Evolutionary conservation across 2,797 vertebrate species (phyloP), one percentile per base, ranked within the genome.

Genomic region (Sebastes steindachneri): DNA sequence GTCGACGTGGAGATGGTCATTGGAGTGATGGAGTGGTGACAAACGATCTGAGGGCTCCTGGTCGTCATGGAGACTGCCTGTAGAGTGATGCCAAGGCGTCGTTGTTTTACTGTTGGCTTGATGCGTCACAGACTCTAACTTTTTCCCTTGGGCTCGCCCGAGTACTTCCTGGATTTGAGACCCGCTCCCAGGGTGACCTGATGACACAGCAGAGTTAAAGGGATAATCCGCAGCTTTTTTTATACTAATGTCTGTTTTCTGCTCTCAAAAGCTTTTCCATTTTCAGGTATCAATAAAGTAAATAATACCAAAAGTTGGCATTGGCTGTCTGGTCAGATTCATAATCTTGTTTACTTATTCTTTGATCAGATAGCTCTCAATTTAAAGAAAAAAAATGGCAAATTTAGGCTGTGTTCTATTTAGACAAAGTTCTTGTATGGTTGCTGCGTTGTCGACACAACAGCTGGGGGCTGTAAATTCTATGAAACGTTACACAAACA

Each of bases 101-200:
- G 10, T 7, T 17, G 65, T 4, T 17, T 70, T 69, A 21, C 4
- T 31, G 64, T 77, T 72, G 0, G 35, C 59, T 5, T 37, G 65
- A 7, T 37, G 80, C 1, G 66, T 62, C n/a, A 54, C 48, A 2
- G 70, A 72, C 89, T 95, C 85, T 29, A 77, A 1, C 87, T 83
- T 87, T 87, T 94, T 77, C 89, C 96, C 55, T 71, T 93, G 74
- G 90, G 95, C 48, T 5, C 10, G 77, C n/a, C 41, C 80, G 1
- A 90, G 67, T 5, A 31, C 80, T 3, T 85, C 77, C 88, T 94
- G 91, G 86, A 91, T 9, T 90, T 90, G 83, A 85, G 90, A 57
- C 86, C 89, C 15, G 0, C 4, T 48, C 0, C 14, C 17, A 1
- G 48, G 2, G 9, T 12, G 55, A 21, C 33, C 88, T 84, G 81